Evolutionary conservation across 2,113 vertebrate species (phyloP), one percentile per base, ranked within the genome.

Genomic region (Scartelaos histophorus): DNA sequence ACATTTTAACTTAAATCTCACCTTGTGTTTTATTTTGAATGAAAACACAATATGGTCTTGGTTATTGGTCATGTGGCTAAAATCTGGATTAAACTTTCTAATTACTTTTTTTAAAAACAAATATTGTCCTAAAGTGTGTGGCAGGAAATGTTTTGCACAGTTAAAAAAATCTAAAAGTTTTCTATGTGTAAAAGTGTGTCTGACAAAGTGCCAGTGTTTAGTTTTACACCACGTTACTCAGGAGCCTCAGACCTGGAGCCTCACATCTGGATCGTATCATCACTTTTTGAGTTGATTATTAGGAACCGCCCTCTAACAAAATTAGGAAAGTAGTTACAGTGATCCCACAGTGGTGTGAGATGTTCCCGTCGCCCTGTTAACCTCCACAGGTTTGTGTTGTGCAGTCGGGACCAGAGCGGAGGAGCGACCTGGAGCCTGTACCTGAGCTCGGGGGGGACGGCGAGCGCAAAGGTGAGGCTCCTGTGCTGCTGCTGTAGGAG

Each of bases 401-500:
- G 19, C 17, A n/a, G 7, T 35, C 19, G 15, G 17, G 29, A 9
- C 13, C 22, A 60, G 56, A 58, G 21, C 21, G 6, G 57, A 60
- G 22, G 1, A 3, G 3, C 15, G 57, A 60, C 24, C 15, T 34
- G 58, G 58, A 61, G 25, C 57, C n/a, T 11, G 22, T 3, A 17
- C 17, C 34, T 64, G 29, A 21, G 29, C 29, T 67, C 78, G 68
- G 82, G 80, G 66, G 43, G n/a, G 64, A 67, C 79, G 67, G 46
- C 9, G 45, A 70, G 10, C 35, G 21, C 34, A n/a, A 64, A 34
- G 58, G 61, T 64, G 66, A 73, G 71, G 81, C 25, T 87, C 75
- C 58, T 77, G 46, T 82, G 77, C 75, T 71, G 70, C 62, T 58
- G 83, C 83, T 85, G 74, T 67, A 80, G 82, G 85, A 87, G 75